phyloP scores from a whole-genome alignment of 1,140 invertebrate species.

The Drosophila seguyi region DNA sequence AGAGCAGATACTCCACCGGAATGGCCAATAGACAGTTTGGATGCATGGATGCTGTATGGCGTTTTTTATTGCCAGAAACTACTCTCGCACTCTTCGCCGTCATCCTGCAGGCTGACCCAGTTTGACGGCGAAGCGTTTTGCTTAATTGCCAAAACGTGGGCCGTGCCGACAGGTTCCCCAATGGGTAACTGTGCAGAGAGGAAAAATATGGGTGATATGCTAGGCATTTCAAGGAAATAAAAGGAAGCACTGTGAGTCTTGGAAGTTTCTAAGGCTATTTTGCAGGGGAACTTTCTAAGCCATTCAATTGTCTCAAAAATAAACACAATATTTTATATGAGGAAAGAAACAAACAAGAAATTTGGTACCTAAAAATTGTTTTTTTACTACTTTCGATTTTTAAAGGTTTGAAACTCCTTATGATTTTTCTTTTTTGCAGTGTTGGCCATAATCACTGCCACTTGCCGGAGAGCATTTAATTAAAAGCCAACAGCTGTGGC shows the following conservation, averaged over 20 bases:
- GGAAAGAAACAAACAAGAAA: too few relatives aligned
- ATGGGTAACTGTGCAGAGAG: conserved; percentile 13
- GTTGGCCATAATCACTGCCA: conserved; percentile 62
- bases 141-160: conserved; percentile 58
- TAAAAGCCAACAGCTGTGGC: conserved; percentile 58
- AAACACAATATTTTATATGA: too few relatives aligned
- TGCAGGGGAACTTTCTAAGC: too few relatives aligned
- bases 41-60: conserved; percentile 6
- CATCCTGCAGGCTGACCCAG: conserved; percentile 57
- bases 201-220: neutral
- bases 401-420: neutral
- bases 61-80: conserved; percentile 6
- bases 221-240: too few relatives aligned
- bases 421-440: too few relatives aligned
- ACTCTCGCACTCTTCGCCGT: conserved; percentile 6
- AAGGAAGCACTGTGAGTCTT: too few relatives aligned
- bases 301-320: too few relatives aligned
- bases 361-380: too few relatives aligned
- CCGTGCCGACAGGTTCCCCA: conserved; percentile 57
- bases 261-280: too few relatives aligned
- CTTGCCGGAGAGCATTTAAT: conserved; percentile 62
- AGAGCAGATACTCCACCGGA: conserved; percentile 43
- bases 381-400: too few relatives aligned
- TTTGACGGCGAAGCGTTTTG: conserved; percentile 55
- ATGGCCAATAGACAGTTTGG: conserved; percentile 45